Base-by-base conservation (phyloP, 2,888 invertebrate genomes). In the Bombyx huttoni region DNA sequence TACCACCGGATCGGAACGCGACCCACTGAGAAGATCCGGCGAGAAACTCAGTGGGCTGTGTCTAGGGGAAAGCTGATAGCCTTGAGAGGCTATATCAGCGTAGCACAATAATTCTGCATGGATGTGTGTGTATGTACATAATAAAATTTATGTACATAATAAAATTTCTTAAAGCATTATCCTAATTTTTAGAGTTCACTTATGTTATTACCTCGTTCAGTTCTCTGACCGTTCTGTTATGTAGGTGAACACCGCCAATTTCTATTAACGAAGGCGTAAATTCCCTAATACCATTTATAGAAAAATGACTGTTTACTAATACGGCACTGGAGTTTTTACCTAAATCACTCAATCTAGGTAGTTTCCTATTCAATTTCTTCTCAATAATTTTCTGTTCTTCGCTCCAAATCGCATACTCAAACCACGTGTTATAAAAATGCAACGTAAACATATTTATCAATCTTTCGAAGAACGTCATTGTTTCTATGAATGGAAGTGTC, bases 201-300 rank as follows among this genome's bases (percentile, higher is more conserved):
- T 24, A 24, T 5, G 5, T 24, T 24, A 24, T 62, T 62, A 76
- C 76, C 61, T 64, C 52, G 12, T 69, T 63, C 12, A 77, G 54
- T 3, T 68, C 54, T 40, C 63, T 58, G 9, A 63, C 55, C 45
- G 51, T 63, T 49, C 58, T 66, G 45, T 74, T 68, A 54, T 73
- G 68, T 14, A 90, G 68, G 70, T 90, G 89, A 52, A 90, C 72
- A 33, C 90, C 90, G 35, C 89, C 90, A 7, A 90, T 79, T 71
- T 90, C 90, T 1, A 90, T 73, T 10, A 88, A 68, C 12, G 75
- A 75, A 0, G 90, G 89, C 45, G 82, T 79, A 47, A 79, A 54
- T 1, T 84, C 82, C 56, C 76, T 68, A 12, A 85, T 77, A 13
- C 78, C 73, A 52, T 82, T 86, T 51, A 87, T 59, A 47, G 74